These are phyloP conservation scores for Tortricodes alternella DNA, from an alignment of 2,888 invertebrate species.

Conservation along the genomic window DNA sequence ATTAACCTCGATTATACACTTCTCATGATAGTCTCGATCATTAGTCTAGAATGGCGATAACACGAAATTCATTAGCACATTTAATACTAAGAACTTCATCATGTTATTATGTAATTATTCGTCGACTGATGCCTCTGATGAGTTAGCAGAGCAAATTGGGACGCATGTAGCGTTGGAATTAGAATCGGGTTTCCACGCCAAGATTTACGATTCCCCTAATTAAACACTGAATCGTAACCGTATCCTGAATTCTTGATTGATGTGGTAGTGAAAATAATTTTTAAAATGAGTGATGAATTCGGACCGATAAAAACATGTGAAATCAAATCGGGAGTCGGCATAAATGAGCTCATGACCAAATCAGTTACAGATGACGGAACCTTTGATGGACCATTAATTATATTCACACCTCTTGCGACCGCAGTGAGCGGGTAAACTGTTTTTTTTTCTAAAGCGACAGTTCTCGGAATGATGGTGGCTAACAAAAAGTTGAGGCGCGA, in stretches of 20 bases:
- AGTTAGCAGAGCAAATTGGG: conserved; percentile 19
- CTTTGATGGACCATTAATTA: conserved; percentile 78
- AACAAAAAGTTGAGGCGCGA: conserved; percentile 61
- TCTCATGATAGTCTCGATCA: conserved; percentile 5
- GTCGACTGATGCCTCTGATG: conserved; percentile 12
- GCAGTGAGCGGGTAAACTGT: conserved; percentile 43
- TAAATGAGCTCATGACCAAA: conserved; percentile 55
- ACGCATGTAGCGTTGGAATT: conserved; percentile 37
- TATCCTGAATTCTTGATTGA: conserved; percentile 56
- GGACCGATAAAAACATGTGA: conserved; percentile 16
- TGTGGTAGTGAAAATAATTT: conserved; percentile 46
- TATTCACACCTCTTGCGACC: conserved; percentile 75
- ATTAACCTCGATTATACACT: conserved; percentile 21
- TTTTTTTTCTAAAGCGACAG: conserved; percentile 55
- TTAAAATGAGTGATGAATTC: conserved; percentile 38
- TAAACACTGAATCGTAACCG: conserved; percentile 48
- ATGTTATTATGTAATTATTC: conserved; percentile 5
- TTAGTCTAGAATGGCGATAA: conserved; percentile 2
- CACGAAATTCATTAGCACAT: conserved; percentile 12
- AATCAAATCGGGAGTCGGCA: conserved; percentile 33
- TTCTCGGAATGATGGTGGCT: conserved; percentile 69
- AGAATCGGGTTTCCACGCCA: conserved; percentile 43
- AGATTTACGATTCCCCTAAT: conserved; percentile 56
- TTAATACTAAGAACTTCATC: conserved; percentile 9
- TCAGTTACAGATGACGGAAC: conserved; percentile 56